phyloP scores from a whole-genome alignment of 2,113 vertebrate species.

The Melanerpes formicivorus region DNA sequence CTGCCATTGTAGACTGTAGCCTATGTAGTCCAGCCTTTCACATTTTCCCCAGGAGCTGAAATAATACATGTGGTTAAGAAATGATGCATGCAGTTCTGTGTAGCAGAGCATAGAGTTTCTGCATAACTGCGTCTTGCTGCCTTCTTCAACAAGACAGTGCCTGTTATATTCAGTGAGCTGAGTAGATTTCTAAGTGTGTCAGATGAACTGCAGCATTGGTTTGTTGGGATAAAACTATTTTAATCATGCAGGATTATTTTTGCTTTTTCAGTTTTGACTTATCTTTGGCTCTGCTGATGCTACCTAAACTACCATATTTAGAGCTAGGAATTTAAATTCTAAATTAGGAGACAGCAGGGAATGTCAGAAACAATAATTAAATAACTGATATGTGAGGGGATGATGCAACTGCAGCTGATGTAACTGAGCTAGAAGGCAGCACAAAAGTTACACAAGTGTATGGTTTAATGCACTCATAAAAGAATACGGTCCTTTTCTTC shows the following conservation, averaged over 20 bases:
- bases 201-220: neutral
- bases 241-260: neutral
- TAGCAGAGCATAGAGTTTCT: neutral
- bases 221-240: neutral
- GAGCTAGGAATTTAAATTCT: neutral
- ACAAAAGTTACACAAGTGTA: neutral
- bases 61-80: neutral
- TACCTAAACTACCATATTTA: neutral
- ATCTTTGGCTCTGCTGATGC: neutral
- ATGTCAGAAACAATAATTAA: neutral
- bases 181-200: neutral
- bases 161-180: neutral
- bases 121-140: neutral
- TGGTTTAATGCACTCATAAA: neutral
- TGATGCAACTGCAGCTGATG: neutral
- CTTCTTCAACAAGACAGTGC: neutral
- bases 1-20: neutral
- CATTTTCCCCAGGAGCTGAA: neutral
- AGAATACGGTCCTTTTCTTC: neutral
- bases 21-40: neutral
- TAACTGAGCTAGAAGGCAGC: neutral
- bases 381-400: neutral
- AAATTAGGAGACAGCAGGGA: neutral
- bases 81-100: neutral
- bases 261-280: neutral